Conservation (phyloP, 2,113 vertebrate genomes). For the Cyprinodon brontotheroides region DNA sequence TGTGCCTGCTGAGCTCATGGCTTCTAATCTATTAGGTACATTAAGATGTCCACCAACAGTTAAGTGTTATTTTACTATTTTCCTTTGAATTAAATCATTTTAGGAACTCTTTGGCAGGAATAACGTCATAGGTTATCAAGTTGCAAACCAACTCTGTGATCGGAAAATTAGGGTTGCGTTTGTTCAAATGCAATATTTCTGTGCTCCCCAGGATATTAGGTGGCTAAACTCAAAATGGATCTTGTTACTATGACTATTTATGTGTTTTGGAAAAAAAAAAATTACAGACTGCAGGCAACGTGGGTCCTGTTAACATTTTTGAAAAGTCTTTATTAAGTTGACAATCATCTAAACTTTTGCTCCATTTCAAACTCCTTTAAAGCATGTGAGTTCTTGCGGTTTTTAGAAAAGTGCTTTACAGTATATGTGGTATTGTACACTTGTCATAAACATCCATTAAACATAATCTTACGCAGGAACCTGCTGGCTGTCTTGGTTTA, state of each 20-base stretch:
- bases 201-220: slow-evolving; percentile 2
- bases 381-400: no score
- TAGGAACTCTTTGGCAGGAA: slow-evolving; percentile 27
- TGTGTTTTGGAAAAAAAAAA: neutral
- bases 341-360: no score
- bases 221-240: neutral
- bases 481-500: slow-evolving; percentile 15
- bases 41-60: slow-evolving; percentile 54
- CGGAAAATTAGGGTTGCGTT: neutral
- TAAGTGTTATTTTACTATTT: slow-evolving; percentile 27
- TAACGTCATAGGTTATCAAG: neutral
- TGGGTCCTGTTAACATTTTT: no score
- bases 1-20: slow-evolving; percentile 69
- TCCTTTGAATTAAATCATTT: slow-evolving; percentile 40
- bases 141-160: neutral
- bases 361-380: no score
- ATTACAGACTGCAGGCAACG: no score
- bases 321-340: no score
- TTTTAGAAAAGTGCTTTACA: no score
- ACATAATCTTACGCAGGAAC: slow-evolving; percentile 17
- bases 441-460: no score
- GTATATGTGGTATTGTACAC: no score
- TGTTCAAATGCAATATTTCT: neutral
- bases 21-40: slow-evolving; percentile 74
- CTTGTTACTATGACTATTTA: neutral